These are phyloP conservation scores for Cynopterus brachyotis DNA, from an alignment of 2,113 vertebrate species.

Conservation along the genomic window DNA sequence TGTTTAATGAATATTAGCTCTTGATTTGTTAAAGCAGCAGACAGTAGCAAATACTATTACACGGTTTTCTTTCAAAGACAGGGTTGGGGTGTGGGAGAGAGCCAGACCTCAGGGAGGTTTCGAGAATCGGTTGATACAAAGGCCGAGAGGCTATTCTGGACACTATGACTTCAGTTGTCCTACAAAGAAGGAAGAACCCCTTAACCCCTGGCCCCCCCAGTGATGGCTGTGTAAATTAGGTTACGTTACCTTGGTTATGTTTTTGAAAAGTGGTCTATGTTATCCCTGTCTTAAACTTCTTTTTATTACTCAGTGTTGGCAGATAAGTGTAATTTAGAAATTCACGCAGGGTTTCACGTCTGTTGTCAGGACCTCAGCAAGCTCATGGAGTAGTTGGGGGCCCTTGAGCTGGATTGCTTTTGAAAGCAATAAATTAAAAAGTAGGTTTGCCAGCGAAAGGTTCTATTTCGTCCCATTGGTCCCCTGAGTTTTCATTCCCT, in stretches of 20 bases:
- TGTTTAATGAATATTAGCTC: not conserved
- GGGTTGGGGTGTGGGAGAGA: not conserved
- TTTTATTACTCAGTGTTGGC: not conserved
- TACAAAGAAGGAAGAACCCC: not conserved
- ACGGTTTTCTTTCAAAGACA: not conserved
- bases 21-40: not conserved
- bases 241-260: not conserved
- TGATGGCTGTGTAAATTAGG: not conserved
- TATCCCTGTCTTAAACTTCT: not conserved
- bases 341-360: not conserved
- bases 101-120: not conserved
- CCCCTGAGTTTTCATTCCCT: slow-evolving; percentile 25
- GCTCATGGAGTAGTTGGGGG: not conserved
- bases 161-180: not conserved
- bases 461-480: not conserved
- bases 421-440: not conserved
- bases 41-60: not conserved
- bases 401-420: not conserved
- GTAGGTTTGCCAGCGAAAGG: not conserved
- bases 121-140: not conserved
- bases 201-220: rapidly evolving
- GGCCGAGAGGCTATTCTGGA: not conserved
- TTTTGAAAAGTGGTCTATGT: not conserved
- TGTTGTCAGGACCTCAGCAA: not conserved
- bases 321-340: not conserved